Evolutionary conservation across 2,113 vertebrate genomes (phyloP), one percentile per base, ranked within the genome.

Genomic region (Candoia aspera): DNA sequence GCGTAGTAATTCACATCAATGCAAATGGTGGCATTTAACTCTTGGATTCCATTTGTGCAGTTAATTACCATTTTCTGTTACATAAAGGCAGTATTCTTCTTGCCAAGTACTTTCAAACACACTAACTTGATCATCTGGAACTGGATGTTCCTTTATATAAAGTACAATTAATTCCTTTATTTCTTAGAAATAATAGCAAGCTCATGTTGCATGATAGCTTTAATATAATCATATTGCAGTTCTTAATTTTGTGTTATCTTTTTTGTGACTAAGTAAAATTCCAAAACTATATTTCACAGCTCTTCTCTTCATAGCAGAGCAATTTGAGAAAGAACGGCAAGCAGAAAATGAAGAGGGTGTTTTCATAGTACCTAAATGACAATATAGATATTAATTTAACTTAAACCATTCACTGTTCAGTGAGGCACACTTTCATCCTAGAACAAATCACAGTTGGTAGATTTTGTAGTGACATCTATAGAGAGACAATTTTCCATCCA

Each of bases 11-110:
- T 90, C 42, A 62, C 11, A 62, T 60, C 58, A 68, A 57, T 68
- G 49, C 59, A 86, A 86, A 91, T 68, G 37, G 49, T 86, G 49
- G n/a, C 49, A 68, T 68, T 91, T 87, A 64, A 86, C 59, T 91
- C 84, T 59, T 86, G n/a, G 84, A 68, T 87, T 68, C 49, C 58
- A 37, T 68, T 68, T 91, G 58, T 86, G 84, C 23, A 86, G 59
- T 68, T 68, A 54, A 58, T 84, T 90, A 9, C n/a, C 15, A 26
- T 84, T 62, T 84, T n/a, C 54, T 84, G 42, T 42, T 92, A 68
- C 33, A 68, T 33, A 68, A 84, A 89, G 2, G 33, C 42, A 68
- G 57, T 86, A 58, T 13, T 85, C 6, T 53, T 5, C 42, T 49
- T 54, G 55, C 33, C 60, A 84, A 88, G 68, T 68, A 24, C 21